These are phyloP conservation scores for Brachionus asplanchnoidis DNA, from an alignment of 1,140 invertebrate genomes.

Conservation along the genomic window DNA sequence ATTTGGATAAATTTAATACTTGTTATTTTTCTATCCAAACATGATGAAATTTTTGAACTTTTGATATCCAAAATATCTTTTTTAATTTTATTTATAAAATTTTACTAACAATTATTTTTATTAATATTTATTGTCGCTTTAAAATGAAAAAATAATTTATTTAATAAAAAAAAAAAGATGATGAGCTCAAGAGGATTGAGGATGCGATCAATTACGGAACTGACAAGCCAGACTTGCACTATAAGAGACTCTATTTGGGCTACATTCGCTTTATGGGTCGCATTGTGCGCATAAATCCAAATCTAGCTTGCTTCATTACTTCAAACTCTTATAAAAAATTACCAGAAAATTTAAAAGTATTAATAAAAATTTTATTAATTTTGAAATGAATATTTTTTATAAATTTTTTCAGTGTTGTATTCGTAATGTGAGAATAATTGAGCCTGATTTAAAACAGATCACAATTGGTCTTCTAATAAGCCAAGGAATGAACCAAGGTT, in stretches of 20 bases:
- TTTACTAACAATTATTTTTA: background rate
- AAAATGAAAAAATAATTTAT: background rate
- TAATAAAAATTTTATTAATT: background rate
- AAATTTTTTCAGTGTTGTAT: background rate
- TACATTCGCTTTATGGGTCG: conserved; percentile 54
- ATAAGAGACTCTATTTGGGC: conserved; percentile 48
- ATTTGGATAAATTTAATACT: background rate
- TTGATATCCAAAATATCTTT: background rate
- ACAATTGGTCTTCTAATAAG: background rate
- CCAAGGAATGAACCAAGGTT: background rate
- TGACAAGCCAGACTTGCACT: conserved; percentile 46
- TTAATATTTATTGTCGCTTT: background rate
- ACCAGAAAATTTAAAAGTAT: conserved; percentile 24
- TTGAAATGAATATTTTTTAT: background rate
- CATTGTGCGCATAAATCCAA: conserved; percentile 51
- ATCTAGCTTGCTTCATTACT: conserved; percentile 56
- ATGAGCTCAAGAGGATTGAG: conserved; percentile 30
- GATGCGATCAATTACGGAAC: conserved; percentile 16
- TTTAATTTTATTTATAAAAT: background rate
- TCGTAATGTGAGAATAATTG: background rate
- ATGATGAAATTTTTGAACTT: background rate
- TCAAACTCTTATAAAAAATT: conserved; percentile 46
- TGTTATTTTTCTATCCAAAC: background rate
- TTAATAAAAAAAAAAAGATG: conserved; percentile 6
- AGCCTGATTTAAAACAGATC: background rate